Evolutionary conservation across 2,888 invertebrate species (phyloP).

Genomic region (Stratiomys singularior): DNA sequence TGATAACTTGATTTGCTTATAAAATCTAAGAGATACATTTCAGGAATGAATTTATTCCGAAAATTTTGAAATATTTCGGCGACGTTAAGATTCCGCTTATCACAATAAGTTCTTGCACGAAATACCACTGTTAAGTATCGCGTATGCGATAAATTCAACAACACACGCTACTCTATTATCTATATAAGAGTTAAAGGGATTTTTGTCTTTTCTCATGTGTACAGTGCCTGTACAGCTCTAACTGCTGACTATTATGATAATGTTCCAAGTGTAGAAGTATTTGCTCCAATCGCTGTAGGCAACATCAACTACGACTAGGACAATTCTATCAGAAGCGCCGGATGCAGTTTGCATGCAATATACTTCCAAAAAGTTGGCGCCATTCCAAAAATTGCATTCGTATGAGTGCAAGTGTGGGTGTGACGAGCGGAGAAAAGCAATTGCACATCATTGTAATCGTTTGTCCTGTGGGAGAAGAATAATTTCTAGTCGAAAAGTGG

Average conservation of each 20-base stretch:
- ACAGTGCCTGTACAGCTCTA: neutral
- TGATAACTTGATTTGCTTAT: slow-evolving; percentile 2
- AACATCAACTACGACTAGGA: neutral
- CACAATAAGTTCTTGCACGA: neutral
- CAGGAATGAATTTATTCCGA: neutral
- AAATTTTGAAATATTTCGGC: neutral
- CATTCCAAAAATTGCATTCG: slow-evolving; percentile 9
- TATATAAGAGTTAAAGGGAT: neutral
- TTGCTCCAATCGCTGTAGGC: neutral
- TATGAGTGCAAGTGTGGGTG: neutral
- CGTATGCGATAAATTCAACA: neutral
- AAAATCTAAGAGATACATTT: neutral
- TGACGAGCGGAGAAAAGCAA: slow-evolving; percentile 21
- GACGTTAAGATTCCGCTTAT: neutral
- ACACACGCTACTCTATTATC: neutral
- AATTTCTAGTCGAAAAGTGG: slow-evolving; percentile 22
- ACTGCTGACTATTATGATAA: slow-evolving; percentile 24
- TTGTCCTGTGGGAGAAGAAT: slow-evolving; percentile 36
- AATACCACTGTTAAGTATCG: neutral
- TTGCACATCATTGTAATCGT: slow-evolving; percentile 40
- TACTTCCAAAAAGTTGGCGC: slow-evolving; percentile 34
- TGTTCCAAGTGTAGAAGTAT: slow-evolving; percentile 6
- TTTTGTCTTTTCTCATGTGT: neutral
- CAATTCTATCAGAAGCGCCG: slow-evolving; percentile 21
- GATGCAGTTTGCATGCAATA: slow-evolving; percentile 39